Conservation (phyloP, 1,140 invertebrate genomes). For the Drosophila gunungcola region DNA sequence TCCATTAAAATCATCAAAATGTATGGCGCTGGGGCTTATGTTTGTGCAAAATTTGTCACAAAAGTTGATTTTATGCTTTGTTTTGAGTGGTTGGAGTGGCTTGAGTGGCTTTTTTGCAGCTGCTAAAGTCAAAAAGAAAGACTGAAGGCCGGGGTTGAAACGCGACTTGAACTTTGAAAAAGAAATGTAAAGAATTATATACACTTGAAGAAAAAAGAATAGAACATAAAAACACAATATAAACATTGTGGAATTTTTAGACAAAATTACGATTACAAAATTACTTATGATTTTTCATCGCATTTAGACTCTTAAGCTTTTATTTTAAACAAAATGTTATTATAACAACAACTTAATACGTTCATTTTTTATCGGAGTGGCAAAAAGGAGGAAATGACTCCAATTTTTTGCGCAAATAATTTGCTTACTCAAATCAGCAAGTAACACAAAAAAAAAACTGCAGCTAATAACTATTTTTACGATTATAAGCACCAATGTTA, state of each 20-base stretch:
- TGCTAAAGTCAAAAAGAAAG: neutral
- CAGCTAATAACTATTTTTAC: constrained; percentile 2
- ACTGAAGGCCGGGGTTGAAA: neutral
- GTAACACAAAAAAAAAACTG: constrained; percentile 20
- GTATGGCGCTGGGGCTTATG: constrained; percentile 72
- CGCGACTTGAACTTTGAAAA: constrained; percentile 1
- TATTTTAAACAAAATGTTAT: no score
- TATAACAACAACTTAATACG: no score
- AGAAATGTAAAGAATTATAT: neutral
- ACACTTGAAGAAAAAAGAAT: constrained; percentile 1
- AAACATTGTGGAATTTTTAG: no score
- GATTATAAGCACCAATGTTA: neutral
- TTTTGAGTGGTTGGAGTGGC: constrained; percentile 21
- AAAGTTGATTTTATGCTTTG: constrained; percentile 52
- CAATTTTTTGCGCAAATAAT: neutral
- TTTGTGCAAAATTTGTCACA: constrained; percentile 74
- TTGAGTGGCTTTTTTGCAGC: constrained; percentile 16
- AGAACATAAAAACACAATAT: no score
- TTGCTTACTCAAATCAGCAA: constrained; percentile 7
- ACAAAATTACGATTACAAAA: no score
- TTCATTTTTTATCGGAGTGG: no score
- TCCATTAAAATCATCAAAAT: constrained; percentile 82
- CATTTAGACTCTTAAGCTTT: no score
- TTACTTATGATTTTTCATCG: no score
- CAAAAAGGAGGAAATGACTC: neutral